Evolutionary conservation across 2,113 vertebrate species (phyloP), one percentile per base, ranked within the genome.

Genomic region (Glaucidium brasilianum): DNA sequence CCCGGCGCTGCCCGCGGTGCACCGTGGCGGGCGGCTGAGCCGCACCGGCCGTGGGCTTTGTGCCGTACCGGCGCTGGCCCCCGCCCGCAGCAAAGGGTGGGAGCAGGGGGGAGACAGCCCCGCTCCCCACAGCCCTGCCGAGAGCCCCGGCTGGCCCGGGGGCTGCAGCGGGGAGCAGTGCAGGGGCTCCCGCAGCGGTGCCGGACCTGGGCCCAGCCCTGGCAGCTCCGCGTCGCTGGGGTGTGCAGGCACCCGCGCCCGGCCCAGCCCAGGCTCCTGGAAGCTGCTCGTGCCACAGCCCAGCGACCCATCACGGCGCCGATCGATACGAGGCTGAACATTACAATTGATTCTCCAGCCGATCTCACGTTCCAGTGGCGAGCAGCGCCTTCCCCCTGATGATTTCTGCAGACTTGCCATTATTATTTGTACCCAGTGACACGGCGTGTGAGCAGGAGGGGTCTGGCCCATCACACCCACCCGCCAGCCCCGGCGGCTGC

Each of bases 141-240:
- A n/a, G 30, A 45, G 56, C 41, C 41, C 64, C 19, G 49, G 35
- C 39, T 41, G n/a, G 20, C 53, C 25, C 23, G 26, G 1, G 2
- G n/a, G n/a, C n/a, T n/a, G n/a, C n/a, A n/a, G n/a, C n/a, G n/a
- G n/a, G n/a, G n/a, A n/a, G n/a, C n/a, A n/a, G n/a, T n/a, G n/a
- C 2, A 2, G 0, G 1, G 30, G 53, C 23, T 39, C 67, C 53
- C 3, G 0, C 27, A 5, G 14, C 2, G 0, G 43, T 25, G 43
- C 41, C 35, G 25, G 37, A 19, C 30, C 71, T 29, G 32, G 34
- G 43, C 25, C 8, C 10, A 9, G 49, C 22, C 34, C 63, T 4
- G 2, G 60, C 75, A 29, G 22, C 41, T 53, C 50, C 3, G 2
- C 3, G 10, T 37, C 47, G 75, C 39, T 8, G 7, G 9, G 25